Base-by-base conservation (phyloP, 2,888 invertebrate species). In the Aleiodes alternator region DNA sequence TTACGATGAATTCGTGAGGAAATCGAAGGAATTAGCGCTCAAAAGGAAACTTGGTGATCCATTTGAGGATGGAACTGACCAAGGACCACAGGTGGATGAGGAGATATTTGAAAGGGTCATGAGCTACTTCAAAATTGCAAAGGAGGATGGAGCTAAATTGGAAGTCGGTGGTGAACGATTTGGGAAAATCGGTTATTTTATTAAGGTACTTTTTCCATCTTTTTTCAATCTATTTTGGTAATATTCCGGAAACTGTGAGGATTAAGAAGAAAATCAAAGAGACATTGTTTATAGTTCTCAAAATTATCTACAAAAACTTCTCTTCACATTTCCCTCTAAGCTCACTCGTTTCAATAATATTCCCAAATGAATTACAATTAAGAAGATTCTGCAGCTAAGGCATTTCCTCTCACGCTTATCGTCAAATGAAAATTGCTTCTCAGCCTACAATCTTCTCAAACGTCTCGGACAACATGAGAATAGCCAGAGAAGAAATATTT, bases 101-200 rank as follows among this genome's bases (percentile, higher is more conserved):
- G 93, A 93, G 69, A 95, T 95, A 91, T 92, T 95, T 85, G 92
- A 92, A 51, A 96, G 95, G 90, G 93, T 97, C 6, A 87, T 97
- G 85, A 91, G 91, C 7, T 92, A 94, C 84, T 95, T 97, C 73
- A 93, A 95, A 69, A 92, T 92, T 78, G 97, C 97, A 23, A 95
- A 94, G 88, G 90, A 93, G 81, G 92, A 95, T 85, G 97, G 97
- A 1, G 97, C 97, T 1, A 94, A 92, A 82, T 91, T 97, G 80
- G 91, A 94, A 79, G 92, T 93, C 68, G 97, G 97, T 34, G 97
- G 97, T 43, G 91, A 91, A 31, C 92, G 94, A 23, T 86, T 92
- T 64, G 96, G 95, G 38, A 90, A 90, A 51, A 91, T 92, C 69
- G 96, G 96, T 1, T 96, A 91, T 89, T 96, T 94, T 85, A 90